Percentiles rank a stretch among this genome's conserved stretches.
phyloP scores from a whole-genome alignment of 2,888 invertebrate genomes.

The Hymenopus coronatus region DNA sequence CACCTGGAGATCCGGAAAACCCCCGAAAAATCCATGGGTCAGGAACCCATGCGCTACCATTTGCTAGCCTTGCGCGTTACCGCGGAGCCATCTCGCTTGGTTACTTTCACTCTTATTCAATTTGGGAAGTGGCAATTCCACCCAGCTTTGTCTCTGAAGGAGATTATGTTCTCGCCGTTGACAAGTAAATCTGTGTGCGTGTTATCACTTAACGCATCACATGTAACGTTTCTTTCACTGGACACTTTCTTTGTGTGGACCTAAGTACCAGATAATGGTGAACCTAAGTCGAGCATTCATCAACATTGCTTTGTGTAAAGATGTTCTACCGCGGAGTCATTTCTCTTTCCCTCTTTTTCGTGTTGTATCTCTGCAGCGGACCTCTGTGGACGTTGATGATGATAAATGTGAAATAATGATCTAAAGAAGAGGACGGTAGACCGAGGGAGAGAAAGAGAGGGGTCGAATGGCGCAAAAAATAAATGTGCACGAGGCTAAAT shows the following conservation, averaged over 20 bases:
- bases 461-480: not conserved
- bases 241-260: not conserved
- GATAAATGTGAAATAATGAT: conserved; percentile 8
- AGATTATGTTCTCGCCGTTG: not conserved
- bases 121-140: no score
- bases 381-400: conserved; percentile 5
- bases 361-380: not conserved
- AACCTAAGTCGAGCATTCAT: not conserved
- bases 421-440: not conserved
- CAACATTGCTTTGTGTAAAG: not conserved
- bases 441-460: not conserved
- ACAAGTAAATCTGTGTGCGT: not conserved
- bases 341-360: not conserved
- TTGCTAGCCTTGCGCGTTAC: no score
- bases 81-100: no score
- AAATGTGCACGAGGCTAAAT: not conserved
- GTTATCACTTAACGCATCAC: not conserved
- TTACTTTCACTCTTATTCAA: no score
- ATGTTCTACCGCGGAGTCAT: not conserved
- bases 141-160: not conserved
- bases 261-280: not conserved
- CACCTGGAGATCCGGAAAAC: no score
- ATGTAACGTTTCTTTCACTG: not conserved
- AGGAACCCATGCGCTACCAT: no score
- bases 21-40: no score